These are phyloP conservation scores for Pemphredon lugubris DNA, from an alignment of 2,888 invertebrate species.

Conservation along the genomic window DNA sequence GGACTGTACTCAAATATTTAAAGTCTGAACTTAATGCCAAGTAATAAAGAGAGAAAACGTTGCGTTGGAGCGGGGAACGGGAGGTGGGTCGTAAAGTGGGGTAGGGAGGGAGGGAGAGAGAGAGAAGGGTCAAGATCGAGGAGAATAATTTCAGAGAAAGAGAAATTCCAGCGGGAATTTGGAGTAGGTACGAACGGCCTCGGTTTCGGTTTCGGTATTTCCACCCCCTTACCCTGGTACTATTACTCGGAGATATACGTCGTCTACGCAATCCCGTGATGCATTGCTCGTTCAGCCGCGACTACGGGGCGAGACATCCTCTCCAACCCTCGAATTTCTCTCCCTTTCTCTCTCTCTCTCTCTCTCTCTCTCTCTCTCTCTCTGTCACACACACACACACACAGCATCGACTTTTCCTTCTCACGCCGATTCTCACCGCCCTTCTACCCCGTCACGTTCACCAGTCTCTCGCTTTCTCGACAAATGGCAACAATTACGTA, in stretches of 20 bases:
- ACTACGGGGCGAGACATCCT: slow-evolving; percentile 68
- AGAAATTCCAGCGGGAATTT: slow-evolving; percentile 65
- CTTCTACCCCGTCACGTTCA: slow-evolving; percentile 33
- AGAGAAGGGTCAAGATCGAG: slow-evolving; percentile 33
- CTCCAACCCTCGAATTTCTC: slow-evolving; percentile 48
- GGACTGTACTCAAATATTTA: not conserved
- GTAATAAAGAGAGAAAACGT: slow-evolving; percentile 1
- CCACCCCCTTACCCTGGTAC: slow-evolving; percentile 42
- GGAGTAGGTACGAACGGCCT: slow-evolving; percentile 46
- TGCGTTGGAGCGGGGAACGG: not conserved
- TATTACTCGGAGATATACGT: slow-evolving; percentile 73
- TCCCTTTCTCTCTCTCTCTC: slow-evolving; percentile 22
- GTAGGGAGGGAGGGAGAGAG: not conserved
- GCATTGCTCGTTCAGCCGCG: slow-evolving; percentile 73
- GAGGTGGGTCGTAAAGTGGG: no score
- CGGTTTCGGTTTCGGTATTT: slow-evolving; percentile 8
- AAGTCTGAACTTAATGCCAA: slow-evolving; percentile 2
- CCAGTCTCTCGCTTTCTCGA: slow-evolving; percentile 63
- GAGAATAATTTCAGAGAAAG: slow-evolving; percentile 23
- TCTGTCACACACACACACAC: no score
- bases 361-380: slow-evolving; percentile 33
- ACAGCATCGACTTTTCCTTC: slow-evolving; percentile 50
- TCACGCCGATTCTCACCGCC: slow-evolving; percentile 28
- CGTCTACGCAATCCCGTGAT: slow-evolving; percentile 76
- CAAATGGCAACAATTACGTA: slow-evolving; percentile 77